Conservation (phyloP, 1,140 invertebrate species). For the Trichonephila clavipes region DNA sequence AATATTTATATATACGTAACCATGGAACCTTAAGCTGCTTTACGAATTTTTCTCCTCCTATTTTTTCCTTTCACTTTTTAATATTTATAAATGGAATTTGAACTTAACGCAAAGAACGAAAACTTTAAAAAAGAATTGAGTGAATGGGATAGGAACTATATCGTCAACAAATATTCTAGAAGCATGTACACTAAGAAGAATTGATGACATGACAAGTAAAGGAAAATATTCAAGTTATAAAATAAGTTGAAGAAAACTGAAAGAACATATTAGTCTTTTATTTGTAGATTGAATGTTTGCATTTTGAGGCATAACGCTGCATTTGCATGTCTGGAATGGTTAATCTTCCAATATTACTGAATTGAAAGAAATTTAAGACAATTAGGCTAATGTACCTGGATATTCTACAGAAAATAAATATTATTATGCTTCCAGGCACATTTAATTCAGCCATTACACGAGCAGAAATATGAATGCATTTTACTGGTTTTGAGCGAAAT, state of each 20-base stretch:
- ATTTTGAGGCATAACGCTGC: background rate
- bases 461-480: background rate
- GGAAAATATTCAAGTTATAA: background rate
- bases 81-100: background rate
- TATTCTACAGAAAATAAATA: background rate
- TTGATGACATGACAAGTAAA: background rate
- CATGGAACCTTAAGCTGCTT: background rate
- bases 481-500: background rate
- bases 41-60: background rate
- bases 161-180: background rate
- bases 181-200: background rate
- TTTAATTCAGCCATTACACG: background rate
- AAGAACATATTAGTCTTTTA: background rate
- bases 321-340: background rate
- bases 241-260: background rate
- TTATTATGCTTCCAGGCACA: background rate
- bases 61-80: background rate
- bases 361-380: background rate
- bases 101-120: background rate
- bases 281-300: background rate
- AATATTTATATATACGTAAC: slow-evolving; percentile 21
- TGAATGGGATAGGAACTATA: background rate
- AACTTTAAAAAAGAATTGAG: background rate
- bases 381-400: background rate
- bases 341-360: background rate